Evolutionary conservation across 64 coral and sea anemone genomes (phyloP), one percentile per base, ranked within the genome.

Genomic region (Stichodactyla helianthus): DNA sequence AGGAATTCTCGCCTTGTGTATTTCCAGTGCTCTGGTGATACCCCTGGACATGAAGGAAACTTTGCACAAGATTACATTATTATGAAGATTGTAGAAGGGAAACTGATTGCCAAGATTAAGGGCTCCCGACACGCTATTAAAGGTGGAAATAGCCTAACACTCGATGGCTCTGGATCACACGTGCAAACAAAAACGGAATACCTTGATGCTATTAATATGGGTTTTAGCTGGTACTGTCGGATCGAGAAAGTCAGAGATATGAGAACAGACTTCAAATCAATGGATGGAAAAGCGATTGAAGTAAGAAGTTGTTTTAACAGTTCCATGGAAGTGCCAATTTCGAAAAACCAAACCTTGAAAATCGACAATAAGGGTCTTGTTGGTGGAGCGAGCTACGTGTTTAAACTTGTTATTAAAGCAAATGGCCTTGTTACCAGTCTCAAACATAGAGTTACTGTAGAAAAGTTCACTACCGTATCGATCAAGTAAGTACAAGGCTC

Each of bases 111-210:
- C 7, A 84, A 20, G 18, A 58, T 84, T 16, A 84, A 11, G 28
- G 83, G 53, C 54, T 60, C 83, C 6, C 9, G 11, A 20, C 16
- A 54, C 19, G 83, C 83, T 4, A 59, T 84, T 2, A 55, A 63
- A 54, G 83, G 83, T 20, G 83, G 54, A 13, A 60, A 35, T 14
- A 63, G 15, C 27, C 5, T 84, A 0, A 23, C 15, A 6, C 31
- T 84, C 8, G 83, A 84, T 50, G 83, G 83, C 54, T 58, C 83
- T 17, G 18, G 28, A 44, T 84, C 83, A 26, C 10, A 74, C 10
- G 7, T 74, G 68, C 25, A 74, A 11, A 74, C 11, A 10, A 74
- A 74, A 74, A 23, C 0, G 18, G 62, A 74, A 31, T 74, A 27
- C 27, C 12, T 9, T 27, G 25, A 14, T 35, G 25, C 10, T 74